phyloP scores from a whole-genome alignment of 1,140 invertebrate genomes.

The Psilanteris sp. region DNA sequence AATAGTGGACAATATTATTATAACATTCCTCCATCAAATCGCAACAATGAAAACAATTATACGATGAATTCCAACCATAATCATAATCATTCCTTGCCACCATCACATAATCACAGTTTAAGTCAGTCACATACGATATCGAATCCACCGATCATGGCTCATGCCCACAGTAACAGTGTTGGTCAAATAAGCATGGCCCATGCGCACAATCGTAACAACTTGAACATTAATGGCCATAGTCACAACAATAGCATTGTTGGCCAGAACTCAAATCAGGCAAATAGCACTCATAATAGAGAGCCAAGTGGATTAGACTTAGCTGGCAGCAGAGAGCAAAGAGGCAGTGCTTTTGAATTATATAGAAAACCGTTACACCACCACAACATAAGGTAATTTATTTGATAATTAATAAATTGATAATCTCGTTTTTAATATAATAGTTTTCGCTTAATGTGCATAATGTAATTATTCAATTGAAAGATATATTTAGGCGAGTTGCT shows the following conservation, averaged over 20 bases:
- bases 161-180: conserved; percentile 79
- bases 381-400: conserved; percentile 84
- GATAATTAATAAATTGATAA: too few relatives aligned
- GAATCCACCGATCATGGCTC: conserved; percentile 78
- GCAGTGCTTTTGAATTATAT: conserved; percentile 97
- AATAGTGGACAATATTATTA: conserved; percentile 82
- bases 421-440: too few relatives aligned
- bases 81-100: conserved; percentile 78
- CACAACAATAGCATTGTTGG: conserved; percentile 69
- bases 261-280: conserved; percentile 53
- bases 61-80: conserved; percentile 78
- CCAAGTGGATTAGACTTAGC: conserved; percentile 85
- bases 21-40: conserved; percentile 81
- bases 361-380: conserved; percentile 91
- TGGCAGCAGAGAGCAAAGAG: conserved; percentile 92
- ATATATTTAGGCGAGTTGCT: too few relatives aligned
- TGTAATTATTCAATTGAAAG: too few relatives aligned
- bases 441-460: too few relatives aligned
- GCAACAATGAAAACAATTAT: conserved; percentile 70
- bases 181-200: conserved; percentile 76
- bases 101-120: conserved; percentile 73
- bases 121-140: conserved; percentile 81
- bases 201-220: conserved; percentile 79
- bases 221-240: conserved; percentile 72
- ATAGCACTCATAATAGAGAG: conserved; percentile 80